Base-by-base conservation (phyloP, 2,113 vertebrate genomes). In the Cynocephalus volans region DNA sequence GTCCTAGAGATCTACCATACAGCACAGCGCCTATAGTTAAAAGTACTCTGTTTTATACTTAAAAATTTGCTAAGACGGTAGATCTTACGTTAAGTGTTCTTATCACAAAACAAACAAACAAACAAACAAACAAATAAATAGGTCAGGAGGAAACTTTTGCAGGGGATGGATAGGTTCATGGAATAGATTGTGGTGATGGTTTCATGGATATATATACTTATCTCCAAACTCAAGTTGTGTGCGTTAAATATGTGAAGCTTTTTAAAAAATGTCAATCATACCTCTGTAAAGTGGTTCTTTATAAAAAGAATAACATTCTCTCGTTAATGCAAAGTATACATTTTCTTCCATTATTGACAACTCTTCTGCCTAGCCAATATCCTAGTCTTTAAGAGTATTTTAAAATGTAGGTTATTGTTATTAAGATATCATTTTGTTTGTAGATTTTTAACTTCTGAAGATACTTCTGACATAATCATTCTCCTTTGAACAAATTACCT, bases 391-490 rank as follows among this genome's bases (percentile, higher is more conserved):
- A 72, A 72, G 2, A 52, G 4, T 62, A 60, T 12, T 58, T 95
- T 67, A 56, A 72, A 92, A 82, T 64, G 7, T 84, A 95, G n/a
- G 67, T 75, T 21, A 83, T 31, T 90, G 12, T 36, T 89, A 52
- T 75, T 81, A 76, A 75, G 28, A 52, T 86, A 52, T 17, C 50
- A 65, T 48, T 52, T 17, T 89, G 21, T 72, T 64, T 77, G 52
- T 50, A 65, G 48, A 77, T 64, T 77, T 94, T 90, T 77, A 73
- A 62, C 23, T 95, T 95, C 73, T 72, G 58, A 92, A 48, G 45
- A 28, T 87, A 89, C 28, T 67, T 82, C 84, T 73, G 18, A 62
- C 18, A 36, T 72, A 81, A 88, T 69, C 28, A 54, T 67, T 90
- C 23, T 73, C 2, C 60, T 91, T 73, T 84, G 24, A 50, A 69